phyloP scores from a whole-genome alignment of 2,888 invertebrate genomes.

The Pycnomerus fuliginosus region DNA sequence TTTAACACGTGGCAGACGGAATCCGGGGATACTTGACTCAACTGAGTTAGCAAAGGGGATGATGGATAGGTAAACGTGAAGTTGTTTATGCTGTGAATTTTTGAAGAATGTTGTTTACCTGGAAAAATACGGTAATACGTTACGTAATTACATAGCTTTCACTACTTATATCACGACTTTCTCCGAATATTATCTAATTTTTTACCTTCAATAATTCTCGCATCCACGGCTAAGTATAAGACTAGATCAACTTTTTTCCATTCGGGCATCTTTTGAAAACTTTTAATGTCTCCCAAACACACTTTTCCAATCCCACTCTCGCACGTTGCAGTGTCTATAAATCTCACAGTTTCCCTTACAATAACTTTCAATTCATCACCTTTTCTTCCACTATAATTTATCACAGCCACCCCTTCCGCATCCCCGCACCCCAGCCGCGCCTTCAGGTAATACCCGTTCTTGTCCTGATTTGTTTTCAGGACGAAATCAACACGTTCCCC shows the following conservation, averaged over 20 bases:
- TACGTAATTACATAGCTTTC: neutral
- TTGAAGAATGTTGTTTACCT: constrained; percentile 26
- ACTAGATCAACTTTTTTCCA: too few species aligned
- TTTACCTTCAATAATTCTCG: constrained; percentile 49
- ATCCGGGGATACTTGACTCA: constrained; percentile 58
- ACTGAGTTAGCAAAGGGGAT: constrained; percentile 75
- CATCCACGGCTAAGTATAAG: constrained; percentile 71
- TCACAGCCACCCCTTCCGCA: constrained; percentile 57
- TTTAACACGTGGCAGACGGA: constrained; percentile 55
- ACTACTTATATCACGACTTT: neutral
- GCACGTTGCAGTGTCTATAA: constrained; percentile 44
- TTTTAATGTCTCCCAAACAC: constrained; percentile 62
- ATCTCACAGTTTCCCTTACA: constrained; percentile 25
- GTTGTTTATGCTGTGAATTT: constrained; percentile 60
- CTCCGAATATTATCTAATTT: neutral
- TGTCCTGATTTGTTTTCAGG: constrained; percentile 60
- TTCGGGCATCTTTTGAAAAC: constrained; percentile 56
- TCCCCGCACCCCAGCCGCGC: constrained; percentile 55
- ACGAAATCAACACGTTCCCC: constrained; percentile 79
- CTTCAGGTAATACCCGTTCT: constrained; percentile 63
- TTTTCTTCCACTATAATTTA: constrained; percentile 49
- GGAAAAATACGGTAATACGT: constrained; percentile 1
- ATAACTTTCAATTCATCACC: constrained; percentile 18
- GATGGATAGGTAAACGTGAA: constrained; percentile 75
- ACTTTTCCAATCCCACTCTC: constrained; percentile 53